Percentiles rank a stretch among this genome's conserved stretches.
These are phyloP conservation scores for Micromussa lordhowensis DNA, from an alignment of 92 coral and sea anemone species.

Conservation along the genomic window DNA sequence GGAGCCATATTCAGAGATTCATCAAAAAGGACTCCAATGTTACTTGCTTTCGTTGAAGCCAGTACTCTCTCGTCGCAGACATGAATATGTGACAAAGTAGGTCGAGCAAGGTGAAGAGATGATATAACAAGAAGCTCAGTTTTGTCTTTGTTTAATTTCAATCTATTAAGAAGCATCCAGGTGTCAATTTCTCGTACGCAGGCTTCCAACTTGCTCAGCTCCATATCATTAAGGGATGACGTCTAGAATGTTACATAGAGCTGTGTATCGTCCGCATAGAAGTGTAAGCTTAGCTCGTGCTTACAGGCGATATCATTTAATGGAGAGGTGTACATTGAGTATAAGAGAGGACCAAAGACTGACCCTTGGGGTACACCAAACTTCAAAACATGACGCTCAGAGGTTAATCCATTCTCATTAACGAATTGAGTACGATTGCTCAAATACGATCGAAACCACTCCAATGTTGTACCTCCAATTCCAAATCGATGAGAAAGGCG, in stretches of 20 bases:
- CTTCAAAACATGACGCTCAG: constrained; percentile 3
- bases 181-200: background rate
- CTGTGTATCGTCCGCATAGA: constrained; percentile 47
- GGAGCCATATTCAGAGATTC: background rate
- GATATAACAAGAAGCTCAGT: constrained; percentile 1
- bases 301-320: constrained; percentile 46
- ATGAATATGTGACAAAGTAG: background rate
- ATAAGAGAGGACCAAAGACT: constrained; percentile 52
- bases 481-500: constrained; percentile 39
- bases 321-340: constrained; percentile 51
- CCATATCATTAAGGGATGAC: constrained; percentile 17
- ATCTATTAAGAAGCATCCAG: background rate
- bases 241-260: constrained; percentile 19
- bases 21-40: background rate
- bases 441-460: constrained; percentile 50
- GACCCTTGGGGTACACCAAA: constrained; percentile 66
- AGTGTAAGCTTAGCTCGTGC: constrained; percentile 38
- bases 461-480: constrained; percentile 45
- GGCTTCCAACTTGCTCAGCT: constrained; percentile 7
- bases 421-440: constrained; percentile 36
- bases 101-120: constrained; percentile 7
- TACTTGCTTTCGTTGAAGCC: too few species aligned
- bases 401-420: background rate
- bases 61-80: background rate
- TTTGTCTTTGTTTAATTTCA: background rate